Conservation (phyloP, 2,113 vertebrate genomes). For the Eonycteris spelaea region DNA sequence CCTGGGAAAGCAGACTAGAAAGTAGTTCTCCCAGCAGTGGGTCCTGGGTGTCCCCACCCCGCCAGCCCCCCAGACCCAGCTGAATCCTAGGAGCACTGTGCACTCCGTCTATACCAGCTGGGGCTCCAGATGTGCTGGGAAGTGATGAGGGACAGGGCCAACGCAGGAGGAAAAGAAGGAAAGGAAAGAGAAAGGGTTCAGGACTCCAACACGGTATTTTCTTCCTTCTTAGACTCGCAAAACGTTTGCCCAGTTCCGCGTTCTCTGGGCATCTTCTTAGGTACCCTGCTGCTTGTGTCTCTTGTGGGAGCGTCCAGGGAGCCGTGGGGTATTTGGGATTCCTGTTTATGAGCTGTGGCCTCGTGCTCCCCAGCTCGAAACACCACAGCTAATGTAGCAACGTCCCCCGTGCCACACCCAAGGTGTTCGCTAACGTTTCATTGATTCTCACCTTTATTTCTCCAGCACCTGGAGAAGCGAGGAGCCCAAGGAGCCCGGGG, state of each 20-base stretch:
- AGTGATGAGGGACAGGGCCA: not conserved
- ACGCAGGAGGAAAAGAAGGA: not conserved
- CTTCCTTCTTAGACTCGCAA: not conserved
- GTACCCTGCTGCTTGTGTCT: not conserved
- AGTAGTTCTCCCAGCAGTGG: rapidly evolving
- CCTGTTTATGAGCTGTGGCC: not conserved
- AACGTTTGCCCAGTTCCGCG: not conserved
- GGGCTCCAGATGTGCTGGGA: not conserved
- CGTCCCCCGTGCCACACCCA: rapidly evolving
- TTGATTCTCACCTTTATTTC: not conserved
- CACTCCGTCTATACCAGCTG: not conserved
- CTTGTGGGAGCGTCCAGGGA: not conserved
- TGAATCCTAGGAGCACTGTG: rapidly evolving
- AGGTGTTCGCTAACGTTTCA: not conserved
- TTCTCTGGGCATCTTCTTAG: not conserved
- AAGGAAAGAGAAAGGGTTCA: not conserved
- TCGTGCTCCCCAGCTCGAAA: slow-evolving; percentile 12
- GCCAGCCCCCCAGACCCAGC: too few relatives aligned
- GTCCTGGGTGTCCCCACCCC: not conserved
- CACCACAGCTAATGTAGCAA: not conserved
- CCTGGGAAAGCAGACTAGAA: not conserved
- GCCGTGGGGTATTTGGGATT: not conserved
- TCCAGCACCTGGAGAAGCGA: not conserved
- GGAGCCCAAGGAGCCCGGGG: not conserved
- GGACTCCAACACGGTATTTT: rapidly evolving